Conservation (phyloP, 2,113 vertebrate genomes). For the Sander lucioperca region DNA sequence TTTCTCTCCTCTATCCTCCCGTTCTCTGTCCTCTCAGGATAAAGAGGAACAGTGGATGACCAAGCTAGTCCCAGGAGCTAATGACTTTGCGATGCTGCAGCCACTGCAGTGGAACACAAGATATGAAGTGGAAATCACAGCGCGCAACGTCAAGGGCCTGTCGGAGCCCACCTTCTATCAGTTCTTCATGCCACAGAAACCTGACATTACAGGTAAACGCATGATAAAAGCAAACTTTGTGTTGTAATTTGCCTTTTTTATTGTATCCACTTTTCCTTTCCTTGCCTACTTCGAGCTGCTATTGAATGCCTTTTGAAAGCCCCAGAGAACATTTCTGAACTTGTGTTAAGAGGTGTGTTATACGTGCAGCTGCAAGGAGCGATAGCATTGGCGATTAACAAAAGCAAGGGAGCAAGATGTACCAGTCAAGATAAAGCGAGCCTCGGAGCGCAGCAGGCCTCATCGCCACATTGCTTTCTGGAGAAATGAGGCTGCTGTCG, state of each 20-base stretch:
- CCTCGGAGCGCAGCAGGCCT: constrained; percentile 16
- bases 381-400: constrained; percentile 32
- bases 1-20: background rate
- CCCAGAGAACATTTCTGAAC: background rate
- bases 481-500: constrained; percentile 40
- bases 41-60: constrained; percentile 98
- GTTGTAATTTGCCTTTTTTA: constrained; percentile 13
- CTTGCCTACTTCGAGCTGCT: background rate
- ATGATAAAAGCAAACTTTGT: constrained; percentile 14
- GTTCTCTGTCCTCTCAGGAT: constrained; percentile 85
- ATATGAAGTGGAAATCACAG: constrained; percentile 97
- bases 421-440: constrained; percentile 45
- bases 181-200: constrained; percentile 98
- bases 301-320: constrained; percentile 3
- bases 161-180: constrained; percentile 96
- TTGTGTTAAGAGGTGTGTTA: background rate
- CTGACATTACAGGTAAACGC: constrained; percentile 95
- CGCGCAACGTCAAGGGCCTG: constrained; percentile 94
- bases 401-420: constrained; percentile 52
- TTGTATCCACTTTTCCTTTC: too few relatives aligned
- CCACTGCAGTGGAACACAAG: constrained; percentile 97
- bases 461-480: constrained; percentile 7
- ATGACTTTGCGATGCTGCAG: constrained; percentile 94
- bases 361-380: background rate
- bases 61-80: constrained; percentile 93